Percentiles rank a stretch among this genome's conserved stretches.
Conservation (phyloP, 2,797 vertebrate genomes). For the Lutjanus argentimaculatus region DNA sequence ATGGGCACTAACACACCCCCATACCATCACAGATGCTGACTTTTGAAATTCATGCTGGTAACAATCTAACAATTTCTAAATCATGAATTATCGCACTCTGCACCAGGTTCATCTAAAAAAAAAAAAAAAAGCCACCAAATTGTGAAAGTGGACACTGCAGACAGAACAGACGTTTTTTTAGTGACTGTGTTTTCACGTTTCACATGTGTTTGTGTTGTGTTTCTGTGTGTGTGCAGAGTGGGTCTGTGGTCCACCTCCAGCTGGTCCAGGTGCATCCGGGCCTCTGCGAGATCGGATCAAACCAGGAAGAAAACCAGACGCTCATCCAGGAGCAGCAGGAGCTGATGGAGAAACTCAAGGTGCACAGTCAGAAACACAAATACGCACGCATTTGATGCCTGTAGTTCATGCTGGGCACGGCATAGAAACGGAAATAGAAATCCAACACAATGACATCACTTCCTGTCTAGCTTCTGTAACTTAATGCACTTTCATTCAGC, state of each 20-base stretch:
- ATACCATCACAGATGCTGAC: too few species aligned
- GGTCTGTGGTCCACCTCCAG: constrained; percentile 89
- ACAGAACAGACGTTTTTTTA: too few species aligned
- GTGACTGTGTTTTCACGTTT: background rate
- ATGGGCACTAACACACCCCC: too few species aligned
- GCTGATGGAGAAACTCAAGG: constrained; percentile 92
- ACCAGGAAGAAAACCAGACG: constrained; percentile 89
- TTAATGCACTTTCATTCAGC: background rate
- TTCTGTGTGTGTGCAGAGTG: constrained; percentile 83
- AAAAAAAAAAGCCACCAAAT: too few species aligned
- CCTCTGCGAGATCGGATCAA: constrained; percentile 92
- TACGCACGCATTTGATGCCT: background rate
- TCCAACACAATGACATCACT: background rate
- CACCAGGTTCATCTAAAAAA: too few species aligned
- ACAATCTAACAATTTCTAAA: too few species aligned
- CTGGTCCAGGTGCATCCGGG: constrained; percentile 92
- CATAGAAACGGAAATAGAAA: background rate
- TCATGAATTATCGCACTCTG: too few species aligned
- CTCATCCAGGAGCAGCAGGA: constrained; percentile 90
- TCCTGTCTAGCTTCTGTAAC: background rate
- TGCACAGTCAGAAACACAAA: constrained; percentile 65
- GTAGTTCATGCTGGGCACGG: too few species aligned
- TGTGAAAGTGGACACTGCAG: too few species aligned
- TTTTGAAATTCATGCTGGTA: too few species aligned
- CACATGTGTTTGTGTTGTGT: constrained; percentile 25